Percentiles rank a stretch among this genome's conserved stretches.
Evolutionary conservation across 2,113 vertebrate genomes (phyloP).

Genomic region (Coryphaenoides rupestris): DNA sequence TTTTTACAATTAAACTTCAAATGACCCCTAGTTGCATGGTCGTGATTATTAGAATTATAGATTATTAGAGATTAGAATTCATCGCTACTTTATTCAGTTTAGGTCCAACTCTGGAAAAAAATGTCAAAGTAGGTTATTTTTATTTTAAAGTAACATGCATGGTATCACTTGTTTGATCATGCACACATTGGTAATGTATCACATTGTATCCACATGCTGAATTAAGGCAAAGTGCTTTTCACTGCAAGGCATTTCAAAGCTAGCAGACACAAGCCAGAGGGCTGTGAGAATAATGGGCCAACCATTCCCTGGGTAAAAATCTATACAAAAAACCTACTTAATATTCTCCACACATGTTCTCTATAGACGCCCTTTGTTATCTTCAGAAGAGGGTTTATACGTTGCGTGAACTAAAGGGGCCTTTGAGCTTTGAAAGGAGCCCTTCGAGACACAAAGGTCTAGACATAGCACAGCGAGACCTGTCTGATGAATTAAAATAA

Average conservation of each 20-base stretch:
- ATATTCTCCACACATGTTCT: slow-evolving; percentile 74
- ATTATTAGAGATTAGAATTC: too few species aligned
- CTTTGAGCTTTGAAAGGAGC: slow-evolving; percentile 67
- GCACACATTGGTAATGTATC: too few species aligned
- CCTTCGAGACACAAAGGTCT: slow-evolving; percentile 49
- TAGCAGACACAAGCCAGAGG: slow-evolving; percentile 44
- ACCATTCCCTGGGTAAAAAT: slow-evolving; percentile 59
- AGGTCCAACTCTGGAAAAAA: too few species aligned
- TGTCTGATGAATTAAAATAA: neutral
- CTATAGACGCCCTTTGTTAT: slow-evolving; percentile 73
- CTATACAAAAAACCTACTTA: slow-evolving; percentile 71
- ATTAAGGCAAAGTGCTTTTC: slow-evolving; percentile 46
- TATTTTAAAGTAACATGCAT: neutral
- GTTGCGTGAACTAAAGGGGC: slow-evolving; percentile 64
- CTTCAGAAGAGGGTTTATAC: slow-evolving; percentile 59
- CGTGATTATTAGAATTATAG: too few species aligned
- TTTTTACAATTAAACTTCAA: too few species aligned
- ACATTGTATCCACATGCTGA: slow-evolving; percentile 12
- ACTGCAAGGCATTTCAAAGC: slow-evolving; percentile 54
- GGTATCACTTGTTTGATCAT: too few species aligned
- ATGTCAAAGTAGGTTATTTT: neutral
- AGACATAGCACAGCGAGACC: slow-evolving; percentile 36
- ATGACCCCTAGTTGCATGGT: too few species aligned
- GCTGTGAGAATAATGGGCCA: slow-evolving; percentile 52
- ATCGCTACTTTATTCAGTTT: too few species aligned